These are phyloP conservation scores for Xerus rutilus DNA, from an alignment of 2,797 vertebrate species.

Conservation along the genomic window DNA sequence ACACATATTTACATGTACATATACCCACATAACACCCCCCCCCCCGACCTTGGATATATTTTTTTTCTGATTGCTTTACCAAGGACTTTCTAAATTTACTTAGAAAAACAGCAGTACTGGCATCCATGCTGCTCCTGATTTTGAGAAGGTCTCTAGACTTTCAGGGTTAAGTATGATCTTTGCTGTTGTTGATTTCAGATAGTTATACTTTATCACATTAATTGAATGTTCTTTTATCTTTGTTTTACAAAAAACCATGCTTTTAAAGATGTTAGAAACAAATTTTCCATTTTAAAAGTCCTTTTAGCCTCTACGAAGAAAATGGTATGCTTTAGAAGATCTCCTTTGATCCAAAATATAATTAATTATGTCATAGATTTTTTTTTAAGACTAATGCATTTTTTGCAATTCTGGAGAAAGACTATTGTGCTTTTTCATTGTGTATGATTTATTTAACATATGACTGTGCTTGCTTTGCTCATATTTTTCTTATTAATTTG, in stretches of 20 bases:
- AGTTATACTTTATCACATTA: neutral
- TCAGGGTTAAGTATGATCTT: neutral
- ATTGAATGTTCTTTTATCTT: neutral
- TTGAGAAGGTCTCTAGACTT: neutral
- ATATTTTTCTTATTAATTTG: neutral
- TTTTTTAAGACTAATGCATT: neutral
- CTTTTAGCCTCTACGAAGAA: neutral
- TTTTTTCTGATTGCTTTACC: neutral
- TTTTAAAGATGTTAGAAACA: neutral
- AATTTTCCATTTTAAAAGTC: neutral
- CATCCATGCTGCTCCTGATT: neutral
- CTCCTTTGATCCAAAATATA: neutral
- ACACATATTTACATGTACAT: neutral
- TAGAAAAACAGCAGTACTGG: neutral
- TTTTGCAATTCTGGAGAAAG: constrained; percentile 35
- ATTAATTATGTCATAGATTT: neutral
- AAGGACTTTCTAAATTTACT: constrained; percentile 16
- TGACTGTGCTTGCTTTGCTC: neutral
- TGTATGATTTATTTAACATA: neutral
- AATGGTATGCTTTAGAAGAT: constrained; percentile 6
- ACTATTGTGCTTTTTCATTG: neutral
- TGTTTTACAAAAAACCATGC: neutral
- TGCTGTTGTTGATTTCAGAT: neutral
- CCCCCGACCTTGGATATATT: no score
- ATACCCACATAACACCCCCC: neutral